Evolutionary conservation across 2,888 invertebrate species (phyloP).

Genomic region (Notodonta ziczac): DNA sequence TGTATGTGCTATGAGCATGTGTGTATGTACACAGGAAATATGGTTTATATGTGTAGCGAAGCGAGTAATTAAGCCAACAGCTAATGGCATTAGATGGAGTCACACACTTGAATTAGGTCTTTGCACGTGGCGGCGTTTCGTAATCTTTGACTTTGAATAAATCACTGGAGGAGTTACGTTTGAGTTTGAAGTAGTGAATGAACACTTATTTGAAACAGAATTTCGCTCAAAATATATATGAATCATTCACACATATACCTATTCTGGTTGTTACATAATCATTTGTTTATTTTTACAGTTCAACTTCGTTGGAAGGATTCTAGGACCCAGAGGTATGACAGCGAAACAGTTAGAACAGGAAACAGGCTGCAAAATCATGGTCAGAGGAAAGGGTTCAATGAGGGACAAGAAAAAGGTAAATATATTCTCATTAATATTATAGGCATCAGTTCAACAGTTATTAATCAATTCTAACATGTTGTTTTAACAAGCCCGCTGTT

Average conservation of each 20-base stretch:
- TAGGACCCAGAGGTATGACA: constrained; percentile 99
- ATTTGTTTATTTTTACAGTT: constrained; percentile 90
- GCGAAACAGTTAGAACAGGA: constrained; percentile 99
- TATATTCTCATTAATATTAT: constrained; percentile 15
- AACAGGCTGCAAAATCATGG: constrained; percentile 99
- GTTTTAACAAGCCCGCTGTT: constrained; percentile 4
- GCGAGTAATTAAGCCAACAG: constrained; percentile 73
- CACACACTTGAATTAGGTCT: constrained; percentile 44
- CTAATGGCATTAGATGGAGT: constrained; percentile 61
- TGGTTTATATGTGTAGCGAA: constrained; percentile 69
- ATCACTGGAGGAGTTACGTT: not conserved
- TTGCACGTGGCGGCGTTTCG: constrained; percentile 41
- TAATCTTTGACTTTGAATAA: constrained; percentile 38
- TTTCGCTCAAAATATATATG: not conserved
- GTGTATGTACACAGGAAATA: constrained; percentile 63
- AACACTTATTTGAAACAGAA: constrained; percentile 10
- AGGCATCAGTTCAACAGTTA: not conserved
- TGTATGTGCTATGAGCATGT: constrained; percentile 51
- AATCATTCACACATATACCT: too few species aligned
- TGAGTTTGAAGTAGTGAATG: constrained; percentile 25
- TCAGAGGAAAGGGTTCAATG: constrained; percentile 99
- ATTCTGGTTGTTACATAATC: constrained; percentile 11
- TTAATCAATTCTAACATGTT: constrained; percentile 13
- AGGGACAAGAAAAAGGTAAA: constrained; percentile 99
- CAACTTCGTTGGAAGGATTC: constrained; percentile 99